Conservation (phyloP, 2,113 vertebrate genomes). For the Podilymbus podiceps region DNA sequence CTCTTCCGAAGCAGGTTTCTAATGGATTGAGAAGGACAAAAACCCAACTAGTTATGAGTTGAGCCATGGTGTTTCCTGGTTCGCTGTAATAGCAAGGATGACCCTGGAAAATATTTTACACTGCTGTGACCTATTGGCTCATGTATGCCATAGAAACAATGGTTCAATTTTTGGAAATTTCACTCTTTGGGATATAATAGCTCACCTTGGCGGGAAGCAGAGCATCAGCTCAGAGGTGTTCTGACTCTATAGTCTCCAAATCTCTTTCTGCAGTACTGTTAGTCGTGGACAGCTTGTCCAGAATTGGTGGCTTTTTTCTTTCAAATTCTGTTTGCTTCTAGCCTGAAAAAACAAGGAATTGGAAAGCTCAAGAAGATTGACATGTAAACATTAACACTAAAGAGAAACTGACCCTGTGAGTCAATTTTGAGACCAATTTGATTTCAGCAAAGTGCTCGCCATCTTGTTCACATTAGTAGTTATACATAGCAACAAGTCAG, state of each 20-base stretch:
- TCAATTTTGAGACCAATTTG: neutral
- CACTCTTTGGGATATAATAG: neutral
- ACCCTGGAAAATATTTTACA: neutral
- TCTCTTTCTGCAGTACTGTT: neutral
- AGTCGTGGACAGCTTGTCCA: neutral
- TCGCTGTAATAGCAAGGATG: neutral
- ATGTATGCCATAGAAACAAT: neutral
- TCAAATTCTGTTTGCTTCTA: neutral
- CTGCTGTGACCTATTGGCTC: neutral
- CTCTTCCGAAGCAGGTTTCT: neutral
- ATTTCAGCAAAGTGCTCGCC: neutral
- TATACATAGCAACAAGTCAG: neutral
- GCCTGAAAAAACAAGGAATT: neutral
- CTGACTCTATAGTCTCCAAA: neutral
- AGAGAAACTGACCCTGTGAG: neutral
- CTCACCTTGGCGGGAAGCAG: neutral
- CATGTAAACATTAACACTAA: neutral
- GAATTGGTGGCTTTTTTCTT: neutral
- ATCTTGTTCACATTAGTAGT: neutral
- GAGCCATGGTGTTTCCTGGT: neutral
- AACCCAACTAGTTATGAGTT: neutral
- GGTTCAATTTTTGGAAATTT: neutral
- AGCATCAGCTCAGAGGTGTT: neutral
- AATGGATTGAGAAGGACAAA: neutral
- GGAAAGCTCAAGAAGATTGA: neutral